A percentile compares a stretch with the other conserved stretches of the same genome.
phyloP scores from a whole-genome alignment of 1,140 invertebrate genomes.

The Semibalanus balanoides region DNA sequence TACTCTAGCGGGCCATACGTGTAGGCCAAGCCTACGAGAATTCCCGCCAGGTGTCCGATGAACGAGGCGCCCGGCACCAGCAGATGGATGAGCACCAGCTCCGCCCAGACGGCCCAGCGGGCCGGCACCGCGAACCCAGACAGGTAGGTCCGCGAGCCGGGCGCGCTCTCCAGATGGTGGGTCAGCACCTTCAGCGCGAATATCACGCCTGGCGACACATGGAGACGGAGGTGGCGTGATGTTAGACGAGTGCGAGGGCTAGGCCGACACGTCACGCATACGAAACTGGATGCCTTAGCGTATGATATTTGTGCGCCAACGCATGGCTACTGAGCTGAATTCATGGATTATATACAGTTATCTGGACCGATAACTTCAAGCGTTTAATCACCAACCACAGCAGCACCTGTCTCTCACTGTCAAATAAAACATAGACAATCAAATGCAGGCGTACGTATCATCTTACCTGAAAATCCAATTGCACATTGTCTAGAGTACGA shows the following conservation, averaged over 20 bases:
- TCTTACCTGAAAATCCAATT: slow-evolving; percentile 52
- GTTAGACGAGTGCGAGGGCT: too few relatives aligned
- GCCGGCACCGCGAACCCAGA: slow-evolving; percentile 41
- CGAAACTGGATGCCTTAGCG: too few relatives aligned
- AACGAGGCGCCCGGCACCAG: slow-evolving; percentile 45
- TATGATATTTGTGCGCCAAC: too few relatives aligned
- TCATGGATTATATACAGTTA: too few relatives aligned
- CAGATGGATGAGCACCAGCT: slow-evolving; percentile 50
- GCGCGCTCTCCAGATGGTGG: slow-evolving; percentile 31
- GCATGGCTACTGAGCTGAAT: too few relatives aligned
- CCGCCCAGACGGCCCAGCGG: slow-evolving; percentile 47
- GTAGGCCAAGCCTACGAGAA: slow-evolving; percentile 48
- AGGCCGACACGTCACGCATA: too few relatives aligned
- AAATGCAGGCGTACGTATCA: too few relatives aligned
- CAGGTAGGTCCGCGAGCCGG: slow-evolving; percentile 24
- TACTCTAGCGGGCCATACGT: slow-evolving; percentile 43
- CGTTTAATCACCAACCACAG: too few relatives aligned
- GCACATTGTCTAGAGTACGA: slow-evolving; percentile 41
- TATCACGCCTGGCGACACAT: slow-evolving; percentile 32
- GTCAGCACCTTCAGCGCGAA: slow-evolving; percentile 54
- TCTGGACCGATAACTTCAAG: too few relatives aligned
- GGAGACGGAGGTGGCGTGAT: too few relatives aligned
- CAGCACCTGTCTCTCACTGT: too few relatives aligned
- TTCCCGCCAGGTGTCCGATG: slow-evolving; percentile 51
- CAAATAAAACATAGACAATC: too few relatives aligned